Evolutionary conservation across 2,113 vertebrate species (phyloP).

Genomic region (Otus sunia): DNA sequence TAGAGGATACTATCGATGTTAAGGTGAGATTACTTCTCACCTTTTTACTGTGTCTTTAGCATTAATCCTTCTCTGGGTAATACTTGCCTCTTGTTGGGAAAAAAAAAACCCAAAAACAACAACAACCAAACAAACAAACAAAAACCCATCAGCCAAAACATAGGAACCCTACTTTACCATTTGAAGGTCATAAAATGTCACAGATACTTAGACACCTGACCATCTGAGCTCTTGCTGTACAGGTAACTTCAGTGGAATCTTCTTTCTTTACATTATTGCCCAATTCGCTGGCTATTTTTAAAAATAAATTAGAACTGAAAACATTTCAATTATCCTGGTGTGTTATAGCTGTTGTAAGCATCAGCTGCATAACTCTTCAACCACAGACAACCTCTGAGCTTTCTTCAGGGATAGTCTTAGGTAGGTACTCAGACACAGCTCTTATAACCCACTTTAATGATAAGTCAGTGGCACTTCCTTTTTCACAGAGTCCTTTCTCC

Average conservation of each 20-base stretch:
- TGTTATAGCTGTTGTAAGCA: background rate
- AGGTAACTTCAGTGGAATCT: background rate
- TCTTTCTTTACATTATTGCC: background rate
- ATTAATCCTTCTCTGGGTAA: background rate
- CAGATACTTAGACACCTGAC: background rate
- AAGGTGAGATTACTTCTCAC: background rate
- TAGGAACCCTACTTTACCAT: background rate
- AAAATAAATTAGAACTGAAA: background rate
- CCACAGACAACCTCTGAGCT: background rate
- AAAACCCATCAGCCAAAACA: background rate
- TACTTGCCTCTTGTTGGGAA: background rate
- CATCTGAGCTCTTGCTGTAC: background rate
- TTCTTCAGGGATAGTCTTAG: background rate
- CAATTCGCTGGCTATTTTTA: background rate
- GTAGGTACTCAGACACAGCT: background rate
- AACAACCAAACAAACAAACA: background rate
- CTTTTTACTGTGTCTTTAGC: background rate
- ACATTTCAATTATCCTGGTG: background rate
- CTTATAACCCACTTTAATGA: background rate
- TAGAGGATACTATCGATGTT: background rate
- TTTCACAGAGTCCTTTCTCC: background rate
- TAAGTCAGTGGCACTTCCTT: background rate
- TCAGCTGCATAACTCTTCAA: background rate
- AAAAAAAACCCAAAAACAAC: background rate
- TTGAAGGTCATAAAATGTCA: background rate